Evolutionary conservation across 2,113 vertebrate species (phyloP), one percentile per base, ranked within the genome.

Genomic region (Raja brachyura): DNA sequence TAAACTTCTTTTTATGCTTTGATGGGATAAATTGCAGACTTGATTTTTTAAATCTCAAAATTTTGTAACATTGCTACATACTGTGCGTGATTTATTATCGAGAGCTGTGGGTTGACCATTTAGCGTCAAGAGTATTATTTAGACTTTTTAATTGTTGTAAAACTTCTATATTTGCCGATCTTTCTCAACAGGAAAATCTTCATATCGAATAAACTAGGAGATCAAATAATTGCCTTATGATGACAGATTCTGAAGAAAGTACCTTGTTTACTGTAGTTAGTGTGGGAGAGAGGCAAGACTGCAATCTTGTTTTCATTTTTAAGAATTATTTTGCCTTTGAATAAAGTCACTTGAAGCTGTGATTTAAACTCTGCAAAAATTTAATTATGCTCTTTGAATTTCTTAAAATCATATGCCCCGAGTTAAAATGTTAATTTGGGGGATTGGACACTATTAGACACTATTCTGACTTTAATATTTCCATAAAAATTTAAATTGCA

Each of bases 261-360:
- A 61, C 25, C 25, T 11, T 22, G 28, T 11, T 56, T 22, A 59
- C 25, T 85, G 22, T 9, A 13, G 54, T 85, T 85, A 5, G 54
- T n/a, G 54, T 59, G 54, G 81, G 54, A 56, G 54, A 85, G 25
- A 48, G 56, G 22, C 28, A 85, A 56, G 10, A 25, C 25, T 54
- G 22, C 81, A 25, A n/a, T 59, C 22, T 61, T 79, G 33, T 48
- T 79, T 79, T 59, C 54, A 54, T 59, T 85, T 85, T n/a, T 54
- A 85, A 85, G 59, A 3, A 59, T n/a, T 85, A 28, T 28, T 85
- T 85, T 85, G 54, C 56, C 54, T 9, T 22, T 33, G 81, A 61
- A 85, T 85, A 81, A 81, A 85, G 54, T 85, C 81, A 59, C 54
- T 83, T 61, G 56, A 61, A 85, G 54, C 81, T 85, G 54, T 48